Evolutionary conservation across 1,140 invertebrate species (phyloP).

Genomic region (Helicoverpa zea): DNA sequence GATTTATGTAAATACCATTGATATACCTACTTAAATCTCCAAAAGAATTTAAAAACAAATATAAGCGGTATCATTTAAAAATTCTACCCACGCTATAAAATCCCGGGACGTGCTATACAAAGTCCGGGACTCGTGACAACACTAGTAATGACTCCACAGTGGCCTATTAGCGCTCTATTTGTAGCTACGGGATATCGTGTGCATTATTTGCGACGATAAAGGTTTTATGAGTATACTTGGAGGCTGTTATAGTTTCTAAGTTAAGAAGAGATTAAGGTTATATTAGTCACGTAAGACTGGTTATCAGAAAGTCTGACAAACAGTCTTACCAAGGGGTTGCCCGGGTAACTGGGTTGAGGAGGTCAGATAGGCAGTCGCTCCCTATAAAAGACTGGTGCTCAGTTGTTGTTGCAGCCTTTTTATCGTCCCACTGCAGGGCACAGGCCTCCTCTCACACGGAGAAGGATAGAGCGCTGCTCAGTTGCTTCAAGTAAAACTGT

Average conservation of each 20-base stretch:
- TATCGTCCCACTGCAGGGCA: too few relatives aligned
- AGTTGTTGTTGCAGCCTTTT: too few relatives aligned
- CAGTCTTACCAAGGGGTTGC: too few relatives aligned
- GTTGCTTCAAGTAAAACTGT: too few relatives aligned
- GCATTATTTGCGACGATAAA: slow-evolving; percentile 1
- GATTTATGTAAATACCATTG: too few relatives aligned
- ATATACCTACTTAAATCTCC: neutral
- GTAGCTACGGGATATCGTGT: slow-evolving; percentile 29
- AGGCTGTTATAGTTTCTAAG: slow-evolving; percentile 1
- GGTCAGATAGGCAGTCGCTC: too few relatives aligned
- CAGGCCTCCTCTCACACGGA: too few relatives aligned
- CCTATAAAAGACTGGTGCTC: too few relatives aligned
- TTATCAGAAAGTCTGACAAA: too few relatives aligned
- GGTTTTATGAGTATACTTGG: slow-evolving; percentile 7
- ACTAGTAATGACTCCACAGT: slow-evolving; percentile 32
- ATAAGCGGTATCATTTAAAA: neutral
- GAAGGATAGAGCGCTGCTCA: too few relatives aligned
- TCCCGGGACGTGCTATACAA: neutral
- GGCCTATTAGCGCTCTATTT: slow-evolving; percentile 35
- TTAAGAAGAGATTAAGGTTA: neutral
- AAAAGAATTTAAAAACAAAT: neutral
- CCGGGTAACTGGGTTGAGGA: too few relatives aligned
- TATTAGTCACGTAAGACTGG: neutral
- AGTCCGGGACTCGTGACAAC: slow-evolving; percentile 18
- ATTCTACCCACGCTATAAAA: neutral